phyloP scores from a whole-genome alignment of 2,888 invertebrate species.

The Latrodectus elegans region DNA sequence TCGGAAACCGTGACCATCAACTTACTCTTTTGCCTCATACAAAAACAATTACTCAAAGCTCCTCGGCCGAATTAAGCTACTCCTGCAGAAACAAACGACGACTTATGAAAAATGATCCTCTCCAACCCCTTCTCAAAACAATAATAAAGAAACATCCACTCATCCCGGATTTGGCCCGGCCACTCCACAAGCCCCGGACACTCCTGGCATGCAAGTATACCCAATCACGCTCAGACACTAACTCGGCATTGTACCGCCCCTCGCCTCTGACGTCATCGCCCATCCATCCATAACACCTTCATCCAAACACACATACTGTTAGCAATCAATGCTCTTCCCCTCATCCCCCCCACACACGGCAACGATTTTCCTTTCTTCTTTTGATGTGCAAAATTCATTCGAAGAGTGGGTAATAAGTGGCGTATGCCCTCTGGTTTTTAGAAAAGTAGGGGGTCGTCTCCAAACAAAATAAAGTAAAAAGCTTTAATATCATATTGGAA shows the following conservation, averaged over 20 bases:
- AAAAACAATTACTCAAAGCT: background rate
- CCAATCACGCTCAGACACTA: constrained; percentile 27
- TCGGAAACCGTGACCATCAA: background rate
- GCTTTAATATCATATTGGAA: no score
- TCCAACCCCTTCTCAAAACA: constrained; percentile 2
- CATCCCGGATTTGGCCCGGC: constrained; percentile 47
- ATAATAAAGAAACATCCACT: background rate
- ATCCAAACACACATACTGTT: constrained; percentile 25
- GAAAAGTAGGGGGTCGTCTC: background rate
- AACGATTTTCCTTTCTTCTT: background rate
- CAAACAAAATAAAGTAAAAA: background rate
- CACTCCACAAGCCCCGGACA: constrained; percentile 41
- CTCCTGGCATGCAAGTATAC: constrained; percentile 35
- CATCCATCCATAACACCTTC: constrained; percentile 48
- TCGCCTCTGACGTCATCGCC: constrained; percentile 25
- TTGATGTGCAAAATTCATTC: constrained; percentile 14
- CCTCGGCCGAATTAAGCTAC: background rate
- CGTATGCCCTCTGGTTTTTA: constrained; percentile 17
- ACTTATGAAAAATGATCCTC: constrained; percentile 26
- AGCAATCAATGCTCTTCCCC: constrained; percentile 34
- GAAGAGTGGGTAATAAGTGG: constrained; percentile 51
- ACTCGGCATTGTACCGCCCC: background rate
- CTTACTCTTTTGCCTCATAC: background rate
- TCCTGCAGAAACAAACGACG: background rate
- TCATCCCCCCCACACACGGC: background rate